Base-by-base conservation (phyloP, 2,797 vertebrate genomes). In the Lacerta viridis region DNA sequence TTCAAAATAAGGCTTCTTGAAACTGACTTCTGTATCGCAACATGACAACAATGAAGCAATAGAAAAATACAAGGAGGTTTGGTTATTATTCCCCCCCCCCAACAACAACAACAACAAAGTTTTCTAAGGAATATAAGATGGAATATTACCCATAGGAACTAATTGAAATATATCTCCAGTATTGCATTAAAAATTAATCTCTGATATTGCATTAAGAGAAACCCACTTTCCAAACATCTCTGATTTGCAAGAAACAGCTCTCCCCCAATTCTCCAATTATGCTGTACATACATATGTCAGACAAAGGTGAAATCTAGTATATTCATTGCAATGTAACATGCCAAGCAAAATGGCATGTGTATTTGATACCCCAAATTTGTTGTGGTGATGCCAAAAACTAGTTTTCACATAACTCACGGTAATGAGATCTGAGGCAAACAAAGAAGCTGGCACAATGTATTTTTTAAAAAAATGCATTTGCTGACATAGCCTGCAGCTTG, bases 111-210 rank as follows among this genome's bases (percentile, higher is more conserved):
- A 78, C 74, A 77, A 55, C 39, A 41, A 41, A 41, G 41, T 55
- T 74, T 93, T 94, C 92, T 93, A 93, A 88, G 88, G 92, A 94
- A 86, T 92, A 80, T 82, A 72, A 90, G 86, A 86, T 90, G 86
- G 90, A 93, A 90, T 89, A 82, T 90, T 92, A 87, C 92, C 88
- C 88, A 68, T 27, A 94, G 93, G 55, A 84, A 41, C 25, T 39
- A 7, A 39, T 61, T 18, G 25, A 84, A 59, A 9, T 75, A 27
- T 50, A 75, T 75, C 25, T 59, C 71, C 11, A 11, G 10, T 59
- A 39, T 55, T 74, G 46, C 50, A 75, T 61, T 84, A 61, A 84
- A 83, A 84, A 75, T 41, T 84, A 39, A 74, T 27, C 33, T 61
- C 46, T 39, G 50, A 11, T 75, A 8, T 82, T 66, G 39, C 25